Base-by-base conservation (phyloP, 2,797 vertebrate species). In the Huso huso region DNA sequence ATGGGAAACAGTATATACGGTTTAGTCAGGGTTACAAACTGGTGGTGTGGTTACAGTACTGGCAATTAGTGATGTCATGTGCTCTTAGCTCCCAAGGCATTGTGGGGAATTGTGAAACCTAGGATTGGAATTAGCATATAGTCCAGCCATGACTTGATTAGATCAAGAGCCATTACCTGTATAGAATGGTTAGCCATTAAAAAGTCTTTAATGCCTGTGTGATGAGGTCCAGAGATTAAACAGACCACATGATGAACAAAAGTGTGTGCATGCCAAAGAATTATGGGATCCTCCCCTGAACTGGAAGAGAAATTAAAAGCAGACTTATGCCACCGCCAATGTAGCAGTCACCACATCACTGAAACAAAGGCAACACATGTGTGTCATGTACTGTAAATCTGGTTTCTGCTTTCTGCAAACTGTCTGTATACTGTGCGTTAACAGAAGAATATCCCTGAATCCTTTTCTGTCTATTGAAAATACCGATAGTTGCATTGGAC, bases 341-440 rank as follows among this genome's bases (percentile, higher is more conserved):
- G 58, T 62, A 63, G 48, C 10, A 15, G 52, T 52, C 37, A 66
- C 64, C 71, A 71, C 69, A 69, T 69, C 69, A 71, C 48, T 66
- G 49, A 49, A 53, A 58, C 66, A 66, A 51, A 58, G 18, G 23
- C 64, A 15, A 60, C 50, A 61, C 64, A 48, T 37, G 66, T 70
- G 57, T 64, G 50, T 61, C 65, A 50, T 65, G 23, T 37, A 4
- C 2, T 66, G 51, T 49, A 11, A 15, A 48, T 58, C 48, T 67
- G 62, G 50, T 68, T 67, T 67, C 59, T 51, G 66, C 63, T 76
- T 78, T 71, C 70, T 75, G 68, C 70, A 69, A 74, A 75, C 73
- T 78, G 69, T 62, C 72, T 50, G 69, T 37, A 37, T 37, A 37
- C 23, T 37, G 23, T 37, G 23, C 2, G 2, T 37, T 37, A 37